Percentiles rank a stretch among this genome's conserved stretches.
Evolutionary conservation across 1,140 invertebrate species (phyloP).

Genomic region (Arctopsyche grandis): DNA sequence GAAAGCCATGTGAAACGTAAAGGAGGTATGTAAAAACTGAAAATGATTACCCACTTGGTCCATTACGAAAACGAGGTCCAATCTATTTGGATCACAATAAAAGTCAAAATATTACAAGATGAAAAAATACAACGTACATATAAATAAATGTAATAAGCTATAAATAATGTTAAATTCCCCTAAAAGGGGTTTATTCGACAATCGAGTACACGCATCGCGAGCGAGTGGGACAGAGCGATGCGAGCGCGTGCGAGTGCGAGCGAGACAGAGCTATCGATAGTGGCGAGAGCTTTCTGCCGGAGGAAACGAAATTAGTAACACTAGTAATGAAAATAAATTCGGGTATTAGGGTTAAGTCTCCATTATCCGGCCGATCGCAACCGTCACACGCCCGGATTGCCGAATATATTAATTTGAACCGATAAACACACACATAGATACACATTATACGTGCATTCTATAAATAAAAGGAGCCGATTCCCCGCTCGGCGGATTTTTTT

Average conservation of each 20-base stretch:
- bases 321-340: constrained; percentile 40
- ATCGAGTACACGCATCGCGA: background rate
- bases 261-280: background rate
- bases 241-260: background rate
- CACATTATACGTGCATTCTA: background rate
- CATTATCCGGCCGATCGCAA: constrained; percentile 28
- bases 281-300: background rate
- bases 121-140: background rate
- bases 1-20: no score
- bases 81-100: background rate
- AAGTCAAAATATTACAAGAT: background rate
- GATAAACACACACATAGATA: background rate
- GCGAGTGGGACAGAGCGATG: background rate
- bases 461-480: background rate
- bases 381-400: background rate
- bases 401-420: no score
- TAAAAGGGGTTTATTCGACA: background rate
- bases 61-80: no score
- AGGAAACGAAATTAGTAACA: constrained; percentile 31
- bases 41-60: no score
- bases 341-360: constrained; percentile 29
- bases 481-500: background rate
- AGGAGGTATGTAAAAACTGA: no score
- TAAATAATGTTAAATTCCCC: constrained; percentile 1
- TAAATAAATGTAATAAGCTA: background rate